Percentiles rank a stretch among this genome's conserved stretches.
These are phyloP conservation scores for Gymnogyps californianus DNA, from an alignment of 2,113 vertebrate species.

Conservation along the genomic window DNA sequence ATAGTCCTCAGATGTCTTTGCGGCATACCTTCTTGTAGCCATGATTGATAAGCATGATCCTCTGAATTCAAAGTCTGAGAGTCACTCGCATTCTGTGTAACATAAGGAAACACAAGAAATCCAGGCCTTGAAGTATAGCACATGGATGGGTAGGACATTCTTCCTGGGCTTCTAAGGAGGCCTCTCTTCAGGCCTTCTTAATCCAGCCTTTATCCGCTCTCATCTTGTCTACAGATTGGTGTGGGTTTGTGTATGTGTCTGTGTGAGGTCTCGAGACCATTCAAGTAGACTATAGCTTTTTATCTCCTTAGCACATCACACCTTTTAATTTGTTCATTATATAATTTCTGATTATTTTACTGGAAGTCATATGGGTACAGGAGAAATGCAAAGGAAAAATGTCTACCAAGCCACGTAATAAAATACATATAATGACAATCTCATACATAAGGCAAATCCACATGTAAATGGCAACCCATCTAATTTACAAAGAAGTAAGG, in stretches of 20 bases:
- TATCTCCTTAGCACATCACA: not conserved
- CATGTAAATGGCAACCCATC: not conserved
- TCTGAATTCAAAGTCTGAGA: not conserved
- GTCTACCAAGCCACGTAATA: not conserved
- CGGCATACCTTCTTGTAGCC: rapidly evolving
- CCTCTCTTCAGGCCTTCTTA: not conserved
- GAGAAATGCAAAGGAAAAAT: not conserved
- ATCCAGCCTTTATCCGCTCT: not conserved
- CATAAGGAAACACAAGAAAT: not conserved
- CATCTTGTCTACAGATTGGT: not conserved
- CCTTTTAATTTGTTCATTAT: not conserved
- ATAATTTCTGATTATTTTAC: not conserved
- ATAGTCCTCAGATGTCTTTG: not conserved
- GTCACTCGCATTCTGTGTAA: not conserved
- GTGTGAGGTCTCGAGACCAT: not conserved
- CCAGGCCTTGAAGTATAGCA: not conserved
- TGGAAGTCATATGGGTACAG: not conserved
- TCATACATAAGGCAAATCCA: not conserved
- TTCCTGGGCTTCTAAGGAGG: not conserved
- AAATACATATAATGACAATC: not conserved
- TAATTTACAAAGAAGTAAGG: conserved; percentile 21
- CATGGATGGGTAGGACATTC: not conserved
- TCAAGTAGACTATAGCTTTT: not conserved
- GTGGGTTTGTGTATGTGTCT: not conserved
- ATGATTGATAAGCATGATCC: not conserved